Conservation (phyloP, 1,140 invertebrate genomes). For the Trachymyrmex cornetzi region DNA sequence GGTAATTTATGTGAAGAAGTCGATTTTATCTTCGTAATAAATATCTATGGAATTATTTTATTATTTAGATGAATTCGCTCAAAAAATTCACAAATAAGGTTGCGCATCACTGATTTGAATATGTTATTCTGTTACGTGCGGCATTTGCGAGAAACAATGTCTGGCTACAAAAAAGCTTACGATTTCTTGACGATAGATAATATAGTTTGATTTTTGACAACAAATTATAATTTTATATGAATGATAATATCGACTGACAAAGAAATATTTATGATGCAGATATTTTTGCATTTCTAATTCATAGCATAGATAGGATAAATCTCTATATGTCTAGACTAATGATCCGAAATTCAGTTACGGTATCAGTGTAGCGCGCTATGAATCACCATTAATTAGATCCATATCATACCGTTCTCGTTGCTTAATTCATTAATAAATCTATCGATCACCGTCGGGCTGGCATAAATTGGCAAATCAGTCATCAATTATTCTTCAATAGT, state of each 20-base stretch:
- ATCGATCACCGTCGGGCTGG: slow-evolving; percentile 16
- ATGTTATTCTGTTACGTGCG: background rate
- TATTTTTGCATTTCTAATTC: slow-evolving; percentile 21
- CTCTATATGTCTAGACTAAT: slow-evolving; percentile 1
- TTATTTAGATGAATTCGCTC: background rate
- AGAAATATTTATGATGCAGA: background rate
- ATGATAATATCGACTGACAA: background rate
- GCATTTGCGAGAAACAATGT: background rate
- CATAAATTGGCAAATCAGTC: slow-evolving; percentile 58
- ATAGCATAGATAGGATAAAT: background rate
- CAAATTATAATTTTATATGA: background rate
- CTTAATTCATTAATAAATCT: slow-evolving; percentile 65
- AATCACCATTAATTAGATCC: slow-evolving; percentile 57
- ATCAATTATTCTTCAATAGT: slow-evolving; percentile 61
- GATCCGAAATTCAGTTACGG: slow-evolving; percentile 45
- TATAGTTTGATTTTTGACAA: background rate
- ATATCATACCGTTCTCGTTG: slow-evolving; percentile 23
- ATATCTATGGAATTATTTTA: background rate
- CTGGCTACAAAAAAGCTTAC: background rate
- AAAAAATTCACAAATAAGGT: no score
- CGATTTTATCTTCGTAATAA: slow-evolving; percentile 16
- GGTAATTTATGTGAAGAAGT: background rate
- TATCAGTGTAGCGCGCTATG: slow-evolving; percentile 31
- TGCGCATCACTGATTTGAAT: no score
- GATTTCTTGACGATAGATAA: background rate